These are phyloP conservation scores for Myathropa florea DNA, from an alignment of 2,888 invertebrate genomes.

Conservation along the genomic window DNA sequence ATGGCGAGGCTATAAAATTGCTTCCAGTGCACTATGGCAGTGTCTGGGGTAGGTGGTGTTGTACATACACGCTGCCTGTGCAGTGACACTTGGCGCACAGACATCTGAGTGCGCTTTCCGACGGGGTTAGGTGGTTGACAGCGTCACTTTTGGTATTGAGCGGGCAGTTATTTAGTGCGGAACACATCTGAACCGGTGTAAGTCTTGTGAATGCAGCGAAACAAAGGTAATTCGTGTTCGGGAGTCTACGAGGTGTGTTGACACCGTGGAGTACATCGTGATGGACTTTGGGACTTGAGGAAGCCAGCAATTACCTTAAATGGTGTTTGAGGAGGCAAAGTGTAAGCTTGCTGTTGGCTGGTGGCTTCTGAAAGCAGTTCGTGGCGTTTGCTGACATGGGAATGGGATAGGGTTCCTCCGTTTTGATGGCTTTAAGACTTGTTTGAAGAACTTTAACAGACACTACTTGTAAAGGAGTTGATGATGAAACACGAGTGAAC, in stretches of 20 bases:
- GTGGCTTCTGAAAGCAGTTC: neutral
- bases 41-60: neutral
- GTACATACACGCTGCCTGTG: neutral
- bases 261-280: neutral
- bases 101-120: conserved; percentile 3
- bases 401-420: neutral
- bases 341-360: neutral
- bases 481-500: too few species aligned
- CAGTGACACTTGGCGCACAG: conserved; percentile 26
- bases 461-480: too few species aligned
- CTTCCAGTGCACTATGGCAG: conserved; percentile 2
- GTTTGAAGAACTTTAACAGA: too few species aligned
- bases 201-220: neutral
- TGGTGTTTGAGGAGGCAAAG: neutral
- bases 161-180: conserved; percentile 35
- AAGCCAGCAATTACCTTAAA: neutral
- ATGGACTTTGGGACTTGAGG: neutral
- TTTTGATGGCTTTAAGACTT: neutral
- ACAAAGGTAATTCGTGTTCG: neutral
- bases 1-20: conserved; percentile 57
- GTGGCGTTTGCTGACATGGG: neutral
- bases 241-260: neutral
- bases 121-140: conserved; percentile 23
- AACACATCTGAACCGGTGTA: conserved; percentile 14
- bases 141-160: conserved; percentile 12